A percentile compares a stretch with the other conserved stretches of the same genome.
Evolutionary conservation across 2,113 vertebrate genomes (phyloP).

Genomic region (Campylorhamphus procurvoides): DNA sequence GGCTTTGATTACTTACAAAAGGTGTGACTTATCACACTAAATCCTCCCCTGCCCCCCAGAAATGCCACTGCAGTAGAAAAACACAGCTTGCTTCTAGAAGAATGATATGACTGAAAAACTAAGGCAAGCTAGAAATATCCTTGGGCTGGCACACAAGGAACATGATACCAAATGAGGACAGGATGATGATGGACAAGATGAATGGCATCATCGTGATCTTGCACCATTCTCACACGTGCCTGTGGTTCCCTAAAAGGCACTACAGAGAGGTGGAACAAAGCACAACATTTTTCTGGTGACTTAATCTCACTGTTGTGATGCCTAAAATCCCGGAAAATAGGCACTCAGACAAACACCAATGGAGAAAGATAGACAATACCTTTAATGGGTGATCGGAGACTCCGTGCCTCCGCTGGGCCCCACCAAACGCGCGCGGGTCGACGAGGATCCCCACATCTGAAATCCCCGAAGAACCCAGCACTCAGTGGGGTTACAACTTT

Average conservation of each 20-base stretch:
- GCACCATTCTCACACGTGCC: neutral
- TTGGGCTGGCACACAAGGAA: neutral
- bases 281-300: neutral
- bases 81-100: neutral
- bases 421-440: no score
- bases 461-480: no score
- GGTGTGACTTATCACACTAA: neutral
- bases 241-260: neutral
- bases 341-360: no score
- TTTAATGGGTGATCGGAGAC: no score
- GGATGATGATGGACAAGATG: neutral
- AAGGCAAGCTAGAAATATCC: conserved; percentile 19
- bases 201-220: neutral
- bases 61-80: conserved; percentile 16
- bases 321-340: no score
- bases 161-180: neutral
- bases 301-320: neutral
- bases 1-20: neutral
- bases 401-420: no score
- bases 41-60: neutral
- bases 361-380: no score
- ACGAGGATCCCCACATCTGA: no score
- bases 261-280: neutral
- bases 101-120: neutral
- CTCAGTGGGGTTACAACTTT: no score